These are phyloP conservation scores for Atta cephalotes DNA, from an alignment of 1,140 invertebrate species.

Conservation along the genomic window DNA sequence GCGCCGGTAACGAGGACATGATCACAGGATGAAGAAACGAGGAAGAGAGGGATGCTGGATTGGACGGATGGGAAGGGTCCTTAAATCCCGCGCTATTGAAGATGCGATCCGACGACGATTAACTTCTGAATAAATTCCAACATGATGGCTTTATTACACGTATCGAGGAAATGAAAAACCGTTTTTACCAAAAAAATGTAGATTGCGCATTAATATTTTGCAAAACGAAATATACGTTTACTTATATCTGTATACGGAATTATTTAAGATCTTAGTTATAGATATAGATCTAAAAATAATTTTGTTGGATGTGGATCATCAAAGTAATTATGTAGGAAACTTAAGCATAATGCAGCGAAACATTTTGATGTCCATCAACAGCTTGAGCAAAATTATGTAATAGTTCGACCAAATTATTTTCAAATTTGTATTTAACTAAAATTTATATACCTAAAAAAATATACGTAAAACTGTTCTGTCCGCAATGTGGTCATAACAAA, in stretches of 20 bases:
- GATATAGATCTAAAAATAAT: no score
- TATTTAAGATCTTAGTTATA: no score
- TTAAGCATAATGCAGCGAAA: no score
- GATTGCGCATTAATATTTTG: conserved; percentile 3
- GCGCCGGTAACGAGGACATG: conserved; percentile 54
- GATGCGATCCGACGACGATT: conserved; percentile 48
- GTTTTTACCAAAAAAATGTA: not conserved
- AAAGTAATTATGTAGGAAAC: no score
- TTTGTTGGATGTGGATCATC: no score
- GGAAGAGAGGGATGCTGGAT: conserved; percentile 19
- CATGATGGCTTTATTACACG: not conserved
- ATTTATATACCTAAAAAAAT: no score
- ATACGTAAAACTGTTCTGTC: no score
- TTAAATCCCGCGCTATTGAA: conserved; percentile 40
- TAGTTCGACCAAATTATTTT: no score
- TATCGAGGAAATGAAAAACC: conserved; percentile 24
- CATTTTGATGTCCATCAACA: no score
- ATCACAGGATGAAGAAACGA: conserved; percentile 18
- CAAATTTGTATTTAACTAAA: no score
- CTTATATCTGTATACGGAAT: not conserved
- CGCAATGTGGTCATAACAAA: no score
- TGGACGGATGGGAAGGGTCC: conserved; percentile 28
- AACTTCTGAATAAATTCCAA: conserved; percentile 41
- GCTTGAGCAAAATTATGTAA: no score
- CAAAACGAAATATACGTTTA: not conserved